phyloP scores from a whole-genome alignment of 2,797 vertebrate species.

The Setipinna tenuifilis region DNA sequence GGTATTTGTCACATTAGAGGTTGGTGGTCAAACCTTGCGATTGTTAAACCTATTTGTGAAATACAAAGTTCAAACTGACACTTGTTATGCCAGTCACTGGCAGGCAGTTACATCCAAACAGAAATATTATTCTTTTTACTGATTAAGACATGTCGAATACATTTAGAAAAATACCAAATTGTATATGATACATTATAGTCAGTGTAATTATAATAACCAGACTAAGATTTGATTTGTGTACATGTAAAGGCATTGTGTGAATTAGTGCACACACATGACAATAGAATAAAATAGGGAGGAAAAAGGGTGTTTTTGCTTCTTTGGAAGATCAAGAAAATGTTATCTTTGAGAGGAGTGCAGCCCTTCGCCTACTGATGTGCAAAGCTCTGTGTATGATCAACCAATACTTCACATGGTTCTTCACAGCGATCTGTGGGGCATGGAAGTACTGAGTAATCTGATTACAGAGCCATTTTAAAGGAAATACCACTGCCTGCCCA shows the following conservation, averaged over 20 bases:
- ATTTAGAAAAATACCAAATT: too few species aligned
- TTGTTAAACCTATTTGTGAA: neutral
- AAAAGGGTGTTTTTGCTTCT: neutral
- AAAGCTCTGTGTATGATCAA: slow-evolving; percentile 40
- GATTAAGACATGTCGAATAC: too few species aligned
- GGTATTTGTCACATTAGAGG: too few species aligned
- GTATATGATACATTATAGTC: too few species aligned
- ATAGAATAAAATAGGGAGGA: too few species aligned
- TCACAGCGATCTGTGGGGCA: slow-evolving; percentile 37
- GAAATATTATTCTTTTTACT: too few species aligned
- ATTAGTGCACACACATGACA: too few species aligned
- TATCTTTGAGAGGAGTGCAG: neutral
- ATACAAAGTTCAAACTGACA: neutral
- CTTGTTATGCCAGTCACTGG: neutral
- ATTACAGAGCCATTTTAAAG: slow-evolving; percentile 26
- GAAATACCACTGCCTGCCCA: slow-evolving; percentile 23
- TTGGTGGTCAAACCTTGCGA: neutral
- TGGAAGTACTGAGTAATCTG: slow-evolving; percentile 37
- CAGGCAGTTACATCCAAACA: too few species aligned
- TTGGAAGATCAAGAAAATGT: neutral
- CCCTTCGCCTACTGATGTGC: neutral
- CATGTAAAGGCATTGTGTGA: too few species aligned
- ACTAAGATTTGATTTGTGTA: too few species aligned
- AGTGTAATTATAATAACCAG: too few species aligned
- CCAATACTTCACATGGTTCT: slow-evolving; percentile 37